These are phyloP conservation scores for Parascotia fuliginaria DNA, from an alignment of 2,888 invertebrate genomes.

Conservation along the genomic window DNA sequence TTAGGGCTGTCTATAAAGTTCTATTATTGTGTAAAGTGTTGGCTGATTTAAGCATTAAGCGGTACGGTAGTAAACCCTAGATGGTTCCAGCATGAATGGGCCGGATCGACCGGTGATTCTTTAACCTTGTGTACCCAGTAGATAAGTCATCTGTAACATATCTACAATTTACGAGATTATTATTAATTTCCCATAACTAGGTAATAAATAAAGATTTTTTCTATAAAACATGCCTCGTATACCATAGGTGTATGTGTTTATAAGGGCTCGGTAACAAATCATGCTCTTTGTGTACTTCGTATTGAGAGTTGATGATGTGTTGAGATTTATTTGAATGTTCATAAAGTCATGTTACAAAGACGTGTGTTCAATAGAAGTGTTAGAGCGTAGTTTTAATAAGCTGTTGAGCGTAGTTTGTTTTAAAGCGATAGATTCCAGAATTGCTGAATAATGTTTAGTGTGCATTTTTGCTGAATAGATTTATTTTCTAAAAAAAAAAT, in stretches of 20 bases:
- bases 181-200: conserved; percentile 55
- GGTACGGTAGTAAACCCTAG: no score
- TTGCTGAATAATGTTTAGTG: no score
- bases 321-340: conserved; percentile 65
- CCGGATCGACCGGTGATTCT: no score
- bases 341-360: conserved; percentile 25
- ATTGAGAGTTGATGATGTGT: conserved; percentile 70
- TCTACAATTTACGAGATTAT: conserved; percentile 50
- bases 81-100: no score
- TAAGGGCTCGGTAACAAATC: conserved; percentile 74
- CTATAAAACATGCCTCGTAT: conserved; percentile 50
- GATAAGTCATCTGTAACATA: conserved; percentile 46
- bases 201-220: conserved; percentile 72
- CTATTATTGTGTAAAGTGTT: neutral
- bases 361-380: conserved; percentile 33
- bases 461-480: no score
- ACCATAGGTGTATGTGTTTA: conserved; percentile 70
- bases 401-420: neutral
- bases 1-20: no score
- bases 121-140: no score
- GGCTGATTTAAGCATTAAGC: no score
- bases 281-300: conserved; percentile 63
- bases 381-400: conserved; percentile 4
- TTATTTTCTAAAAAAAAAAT: no score
- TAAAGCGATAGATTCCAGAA: no score